A percentile compares a stretch with the other conserved stretches of the same genome.
phyloP scores from a whole-genome alignment of 2,797 vertebrate genomes.

The Hoplostethus mediterraneus region DNA sequence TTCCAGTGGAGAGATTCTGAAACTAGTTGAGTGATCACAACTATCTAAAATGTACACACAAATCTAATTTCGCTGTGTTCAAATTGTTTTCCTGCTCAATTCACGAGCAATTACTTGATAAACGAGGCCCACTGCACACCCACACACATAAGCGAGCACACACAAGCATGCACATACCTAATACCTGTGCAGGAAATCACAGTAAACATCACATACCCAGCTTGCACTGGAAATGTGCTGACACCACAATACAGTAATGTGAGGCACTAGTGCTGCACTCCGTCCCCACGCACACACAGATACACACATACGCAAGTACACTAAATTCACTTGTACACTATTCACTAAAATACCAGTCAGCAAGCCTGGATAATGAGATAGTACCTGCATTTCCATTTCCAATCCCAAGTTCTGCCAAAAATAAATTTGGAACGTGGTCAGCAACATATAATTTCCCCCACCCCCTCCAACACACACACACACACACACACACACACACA shows the following conservation, averaged over 20 bases:
- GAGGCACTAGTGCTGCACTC: background rate
- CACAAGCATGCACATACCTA: background rate
- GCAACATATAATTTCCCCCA: conserved; percentile 1
- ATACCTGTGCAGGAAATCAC: no score
- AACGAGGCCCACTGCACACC: no score
- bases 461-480: background rate
- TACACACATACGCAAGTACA: conserved; percentile 7
- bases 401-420: conserved; percentile 25
- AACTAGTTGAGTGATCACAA: background rate
- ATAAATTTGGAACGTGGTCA: conserved; percentile 22
- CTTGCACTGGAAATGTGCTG: background rate
- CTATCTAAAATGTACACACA: background rate
- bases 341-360: conserved; percentile 11
- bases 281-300: background rate
- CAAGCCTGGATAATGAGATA: conserved; percentile 19
- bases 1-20: background rate
- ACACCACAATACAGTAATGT: background rate
- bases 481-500: no score
- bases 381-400: conserved; percentile 21
- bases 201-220: background rate
- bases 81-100: background rate
- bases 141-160: background rate
- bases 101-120: conserved; percentile 1
- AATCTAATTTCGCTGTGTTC: no score
- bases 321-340: background rate